phyloP scores from a whole-genome alignment of 2,888 invertebrate species.

The Strigamia crassipes region DNA sequence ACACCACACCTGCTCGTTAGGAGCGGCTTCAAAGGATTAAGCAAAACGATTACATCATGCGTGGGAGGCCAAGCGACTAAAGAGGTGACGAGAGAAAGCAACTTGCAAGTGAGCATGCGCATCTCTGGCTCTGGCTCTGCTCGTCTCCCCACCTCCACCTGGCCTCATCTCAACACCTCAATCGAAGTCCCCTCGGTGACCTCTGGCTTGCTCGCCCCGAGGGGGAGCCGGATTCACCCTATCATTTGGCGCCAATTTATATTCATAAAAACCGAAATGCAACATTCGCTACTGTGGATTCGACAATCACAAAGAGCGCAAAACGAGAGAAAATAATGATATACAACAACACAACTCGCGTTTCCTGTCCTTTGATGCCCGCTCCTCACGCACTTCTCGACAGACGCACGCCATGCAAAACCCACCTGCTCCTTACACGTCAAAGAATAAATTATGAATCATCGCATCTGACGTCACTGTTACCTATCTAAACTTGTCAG shows the following conservation, averaged over 20 bases:
- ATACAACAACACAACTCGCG: conserved; percentile 40
- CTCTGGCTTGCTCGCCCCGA: conserved; percentile 32
- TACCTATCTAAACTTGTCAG: background rate
- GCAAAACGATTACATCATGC: conserved; percentile 37
- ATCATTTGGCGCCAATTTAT: conserved; percentile 42
- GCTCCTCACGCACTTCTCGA: conserved; percentile 39
- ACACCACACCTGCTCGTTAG: conserved; percentile 40
- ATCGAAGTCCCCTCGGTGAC: conserved; percentile 42
- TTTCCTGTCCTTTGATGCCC: conserved; percentile 42
- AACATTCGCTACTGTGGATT: conserved; percentile 41
- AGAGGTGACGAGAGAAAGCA: conserved; percentile 29
- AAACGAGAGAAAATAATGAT: conserved; percentile 42
- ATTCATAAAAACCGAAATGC: conserved; percentile 24
- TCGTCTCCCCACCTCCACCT: conserved; percentile 5
- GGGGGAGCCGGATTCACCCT: conserved; percentile 38
- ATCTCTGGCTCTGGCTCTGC: background rate
- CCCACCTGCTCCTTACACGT: conserved; percentile 35
- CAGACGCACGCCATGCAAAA: conserved; percentile 35
- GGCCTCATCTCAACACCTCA: conserved; percentile 42
- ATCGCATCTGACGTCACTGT: conserved; percentile 31
- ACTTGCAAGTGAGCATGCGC: conserved; percentile 9
- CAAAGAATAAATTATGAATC: conserved; percentile 41
- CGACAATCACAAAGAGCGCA: conserved; percentile 40
- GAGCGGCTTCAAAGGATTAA: conserved; percentile 36
- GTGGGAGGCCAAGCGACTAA: conserved; percentile 42